These are phyloP conservation scores for Lasioglossum albipes DNA, from an alignment of 1,140 invertebrate genomes.

Conservation along the genomic window DNA sequence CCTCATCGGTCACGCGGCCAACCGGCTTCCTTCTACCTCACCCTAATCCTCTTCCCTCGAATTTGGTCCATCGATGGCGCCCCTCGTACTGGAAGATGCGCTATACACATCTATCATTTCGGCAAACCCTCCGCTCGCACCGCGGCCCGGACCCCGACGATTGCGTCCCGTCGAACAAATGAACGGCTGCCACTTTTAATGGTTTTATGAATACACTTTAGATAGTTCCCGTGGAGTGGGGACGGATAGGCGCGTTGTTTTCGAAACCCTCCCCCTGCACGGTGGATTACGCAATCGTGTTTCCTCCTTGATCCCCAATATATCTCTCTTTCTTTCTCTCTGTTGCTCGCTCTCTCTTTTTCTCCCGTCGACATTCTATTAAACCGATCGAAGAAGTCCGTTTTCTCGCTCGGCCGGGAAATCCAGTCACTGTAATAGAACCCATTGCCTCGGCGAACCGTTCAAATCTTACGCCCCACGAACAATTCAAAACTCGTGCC, in stretches of 20 bases:
- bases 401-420: slow-evolving; percentile 41
- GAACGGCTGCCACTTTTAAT: slow-evolving; percentile 56
- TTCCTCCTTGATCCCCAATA: not conserved
- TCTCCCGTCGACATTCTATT: not conserved
- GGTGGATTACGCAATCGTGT: not conserved
- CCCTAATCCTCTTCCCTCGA: slow-evolving; percentile 43
- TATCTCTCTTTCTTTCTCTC: not conserved
- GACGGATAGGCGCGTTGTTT: slow-evolving; percentile 50
- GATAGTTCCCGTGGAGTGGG: not conserved
- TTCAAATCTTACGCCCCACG: slow-evolving; percentile 42
- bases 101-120: slow-evolving; percentile 67
- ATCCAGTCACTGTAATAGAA: slow-evolving; percentile 59
- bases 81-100: slow-evolving; percentile 54
- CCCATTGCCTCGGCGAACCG: slow-evolving; percentile 35
- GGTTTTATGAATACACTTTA: slow-evolving; percentile 57
- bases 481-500: too few relatives aligned
- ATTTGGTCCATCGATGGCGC: slow-evolving; percentile 50
- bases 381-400: not conserved
- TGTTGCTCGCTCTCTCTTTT: not conserved
- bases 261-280: slow-evolving; percentile 32
- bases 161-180: slow-evolving; percentile 64
- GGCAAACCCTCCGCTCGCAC: slow-evolving; percentile 23
- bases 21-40: slow-evolving; percentile 39
- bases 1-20: slow-evolving; percentile 35
- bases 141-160: not conserved